These are phyloP conservation scores for Nesogale talazaci DNA, from an alignment of 2,113 vertebrate species.

Conservation along the genomic window DNA sequence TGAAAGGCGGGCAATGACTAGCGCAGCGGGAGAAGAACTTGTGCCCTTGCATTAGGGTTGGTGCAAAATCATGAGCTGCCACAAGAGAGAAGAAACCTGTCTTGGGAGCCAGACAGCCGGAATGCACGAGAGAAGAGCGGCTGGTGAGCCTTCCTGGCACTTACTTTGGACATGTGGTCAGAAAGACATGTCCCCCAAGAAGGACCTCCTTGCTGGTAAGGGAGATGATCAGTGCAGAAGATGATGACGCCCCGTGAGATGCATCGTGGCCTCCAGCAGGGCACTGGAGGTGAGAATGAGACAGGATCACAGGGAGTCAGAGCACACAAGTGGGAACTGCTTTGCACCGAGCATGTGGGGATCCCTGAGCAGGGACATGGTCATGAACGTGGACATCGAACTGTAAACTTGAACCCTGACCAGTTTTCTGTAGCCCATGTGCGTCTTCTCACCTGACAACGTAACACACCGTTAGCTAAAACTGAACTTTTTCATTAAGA, in stretches of 20 bases:
- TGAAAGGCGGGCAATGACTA: neutral
- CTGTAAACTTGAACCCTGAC: neutral
- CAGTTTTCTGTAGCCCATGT: neutral
- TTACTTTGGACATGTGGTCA: neutral
- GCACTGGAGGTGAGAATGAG: neutral
- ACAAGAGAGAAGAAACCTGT: neutral
- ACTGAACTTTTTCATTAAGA: neutral
- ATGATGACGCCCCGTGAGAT: neutral
- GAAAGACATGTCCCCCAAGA: neutral
- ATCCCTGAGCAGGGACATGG: neutral
- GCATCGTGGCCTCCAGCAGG: neutral
- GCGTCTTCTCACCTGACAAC: slow-evolving; percentile 17
- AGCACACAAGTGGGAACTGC: neutral
- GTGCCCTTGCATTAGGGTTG: neutral
- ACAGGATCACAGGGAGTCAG: neutral
- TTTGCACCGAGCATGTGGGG: neutral
- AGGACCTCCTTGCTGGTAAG: too few relatives aligned
- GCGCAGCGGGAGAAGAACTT: neutral
- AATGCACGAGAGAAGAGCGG: neutral
- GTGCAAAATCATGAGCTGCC: neutral
- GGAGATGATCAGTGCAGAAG: neutral
- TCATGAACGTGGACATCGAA: neutral
- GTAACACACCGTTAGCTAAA: neutral
- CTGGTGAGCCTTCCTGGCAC: neutral
- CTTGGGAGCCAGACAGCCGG: neutral